Base-by-base conservation (phyloP, 2,797 vertebrate genomes). In the Dendrocincla fuliginosa region DNA sequence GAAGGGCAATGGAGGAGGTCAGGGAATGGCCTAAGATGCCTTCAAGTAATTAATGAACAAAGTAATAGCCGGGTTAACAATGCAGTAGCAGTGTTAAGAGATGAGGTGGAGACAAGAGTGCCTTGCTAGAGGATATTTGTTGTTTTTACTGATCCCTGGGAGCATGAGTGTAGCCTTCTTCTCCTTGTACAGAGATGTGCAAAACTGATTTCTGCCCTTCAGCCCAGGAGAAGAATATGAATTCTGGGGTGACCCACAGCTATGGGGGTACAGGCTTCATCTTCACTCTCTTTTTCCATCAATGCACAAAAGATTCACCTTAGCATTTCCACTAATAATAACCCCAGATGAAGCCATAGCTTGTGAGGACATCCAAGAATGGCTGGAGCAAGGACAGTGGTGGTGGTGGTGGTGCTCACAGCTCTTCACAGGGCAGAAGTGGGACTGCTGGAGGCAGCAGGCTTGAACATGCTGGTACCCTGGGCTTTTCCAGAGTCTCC, bases 381-480 rank as follows among this genome's bases (percentile, higher is more conserved):
- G 16, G 18, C 56, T 76, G 60, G 41, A 87, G 24, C 70, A 93
- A 89, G 25, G 39, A 22, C 47, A 83, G 18, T 0, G 0, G 8
- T n/a, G 19, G 18, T 0, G 0, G 8, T n/a, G 19, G 19, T 53
- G 52, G 18, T 68, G 49, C 35, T 75, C 39, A 20, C 20, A 41
- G 35, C 28, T 11, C 46, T 79, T 41, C 42, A 19, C 42, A 50
- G 32, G 64, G 44, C 32, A 87, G n/a, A 77, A 47, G 17, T 28
- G 37, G 37, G 16, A 44, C 33, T 16, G 8, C 57, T 61, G 30
- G 42, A 75, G 33, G 55, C 16, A 71, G 30, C 13, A 68, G 27
- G 7, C 33, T 67, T 1, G 0, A 68, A 35, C 35, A 17, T 37
- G 23, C 25, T 1, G 5, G 30, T 25, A 75, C 14, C 14, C 41